Evolutionary conservation across 2,113 vertebrate genomes (phyloP), one percentile per base, ranked within the genome.

Genomic region (Bambusicola thoracicus): DNA sequence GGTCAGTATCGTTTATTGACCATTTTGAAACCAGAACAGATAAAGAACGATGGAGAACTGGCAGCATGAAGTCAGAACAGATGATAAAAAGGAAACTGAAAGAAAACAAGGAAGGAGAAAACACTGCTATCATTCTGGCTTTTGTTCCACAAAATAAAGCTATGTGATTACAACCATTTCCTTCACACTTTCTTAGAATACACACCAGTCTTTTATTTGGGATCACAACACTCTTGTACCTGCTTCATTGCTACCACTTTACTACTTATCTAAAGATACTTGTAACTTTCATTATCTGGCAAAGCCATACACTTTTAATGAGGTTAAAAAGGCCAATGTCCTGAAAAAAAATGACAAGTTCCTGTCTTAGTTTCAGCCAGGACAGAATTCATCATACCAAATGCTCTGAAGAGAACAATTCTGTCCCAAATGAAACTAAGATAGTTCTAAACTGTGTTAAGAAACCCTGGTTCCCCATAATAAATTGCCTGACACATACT

Each of bases 91-190:
- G n/a, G 25, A 89, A 89, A 73, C 10, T 34, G 36, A 87, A 89
- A 70, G 32, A 82, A 91, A 86, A 75, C 9, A 43, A 29, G 30
- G 63, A 77, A 79, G 79, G 17, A 87, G 48, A 74, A 83, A 72
- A 70, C n/a, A 41, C 34, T 76, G 22, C 25, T 56, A 21, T 43
- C 68, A 36, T 85, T 12, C 19, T 78, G 56, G 12, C 11, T 73
- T 73, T 85, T 58, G 69, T 68, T 48, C 41, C 44, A 32, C 36
- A 44, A 85, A 94, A 88, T 3, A 58, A 84, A 84, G 53, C 30
- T 90, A 92, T 77, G 46, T 20, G 85, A 91, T 76, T 89, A 59
- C 70, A 92, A 66, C 16, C 63, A 77, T 58, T 72, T 84, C 53
- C 49, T 90, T 66, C 40, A 36, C 48, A 74, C 16, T 59, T 70